These are phyloP conservation scores for Pristionchus arcanus DNA, from an alignment of 2,888 invertebrate genomes.

Conservation along the genomic window DNA sequence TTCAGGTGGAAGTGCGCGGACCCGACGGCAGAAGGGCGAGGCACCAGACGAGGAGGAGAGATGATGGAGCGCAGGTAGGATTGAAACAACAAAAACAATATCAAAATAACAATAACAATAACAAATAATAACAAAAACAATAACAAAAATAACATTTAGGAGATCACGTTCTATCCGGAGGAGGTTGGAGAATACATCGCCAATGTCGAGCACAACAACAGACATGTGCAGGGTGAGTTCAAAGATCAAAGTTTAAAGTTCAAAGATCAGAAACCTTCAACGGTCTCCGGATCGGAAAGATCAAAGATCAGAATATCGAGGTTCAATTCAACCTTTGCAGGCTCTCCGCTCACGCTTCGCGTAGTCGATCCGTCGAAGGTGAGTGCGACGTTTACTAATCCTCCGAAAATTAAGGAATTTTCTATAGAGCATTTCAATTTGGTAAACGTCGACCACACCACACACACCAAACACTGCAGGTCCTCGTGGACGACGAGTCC, in stretches of 20 bases:
- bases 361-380: constrained; percentile 78
- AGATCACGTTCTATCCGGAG: constrained; percentile 73
- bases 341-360: constrained; percentile 73
- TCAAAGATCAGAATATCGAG: background rate
- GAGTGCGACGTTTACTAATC: constrained; percentile 20
- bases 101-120: background rate
- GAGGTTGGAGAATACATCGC: constrained; percentile 74
- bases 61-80: constrained; percentile 71
- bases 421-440: background rate
- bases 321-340: constrained; percentile 56
- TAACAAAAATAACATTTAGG: background rate
- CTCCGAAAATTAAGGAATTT: background rate
- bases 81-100: background rate
- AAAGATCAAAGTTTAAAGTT: constrained; percentile 26
- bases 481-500: constrained; percentile 67
- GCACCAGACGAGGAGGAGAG: constrained; percentile 73
- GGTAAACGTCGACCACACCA: constrained; percentile 24
- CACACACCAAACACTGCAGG: constrained; percentile 55
- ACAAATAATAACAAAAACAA: background rate
- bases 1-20: constrained; percentile 51
- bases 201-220: constrained; percentile 79
- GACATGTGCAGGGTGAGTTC: constrained; percentile 83
- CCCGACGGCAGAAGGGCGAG: constrained; percentile 63
- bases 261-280: background rate
- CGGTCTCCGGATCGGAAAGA: too few species aligned